phyloP scores from a whole-genome alignment of 2,113 vertebrate genomes.

The Centropristis striata region DNA sequence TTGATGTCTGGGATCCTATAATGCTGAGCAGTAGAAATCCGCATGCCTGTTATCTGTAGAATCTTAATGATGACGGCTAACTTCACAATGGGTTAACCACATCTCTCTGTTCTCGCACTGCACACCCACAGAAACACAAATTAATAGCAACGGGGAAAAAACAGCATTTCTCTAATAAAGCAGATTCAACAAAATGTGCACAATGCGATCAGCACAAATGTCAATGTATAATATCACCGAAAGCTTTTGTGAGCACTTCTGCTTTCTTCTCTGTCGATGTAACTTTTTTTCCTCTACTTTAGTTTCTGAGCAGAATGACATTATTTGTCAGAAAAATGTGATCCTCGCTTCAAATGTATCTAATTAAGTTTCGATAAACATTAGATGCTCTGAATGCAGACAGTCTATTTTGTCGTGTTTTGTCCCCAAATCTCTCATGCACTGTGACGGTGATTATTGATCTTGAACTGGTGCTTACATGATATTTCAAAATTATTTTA shows the following conservation, averaged over 20 bases:
- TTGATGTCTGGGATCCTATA: slow-evolving; percentile 84
- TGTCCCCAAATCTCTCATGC: slow-evolving; percentile 24
- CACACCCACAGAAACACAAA: slow-evolving; percentile 80
- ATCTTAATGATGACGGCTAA: slow-evolving; percentile 85
- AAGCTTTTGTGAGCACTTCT: slow-evolving; percentile 71
- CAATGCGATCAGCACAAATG: slow-evolving; percentile 83
- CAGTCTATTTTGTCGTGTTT: slow-evolving; percentile 35
- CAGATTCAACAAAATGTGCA: slow-evolving; percentile 81
- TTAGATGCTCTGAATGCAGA: slow-evolving; percentile 19
- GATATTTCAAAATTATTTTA: slow-evolving; percentile 53
- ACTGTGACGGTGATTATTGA: slow-evolving; percentile 29
- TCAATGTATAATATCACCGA: slow-evolving; percentile 76
- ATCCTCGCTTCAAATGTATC: slow-evolving; percentile 41
- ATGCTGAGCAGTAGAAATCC: slow-evolving; percentile 84
- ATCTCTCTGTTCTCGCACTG: slow-evolving; percentile 75
- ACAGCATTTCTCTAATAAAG: slow-evolving; percentile 77
- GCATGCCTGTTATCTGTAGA: slow-evolving; percentile 83
- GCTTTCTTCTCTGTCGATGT: slow-evolving; percentile 61
- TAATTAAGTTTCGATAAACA: slow-evolving; percentile 33
- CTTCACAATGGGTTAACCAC: slow-evolving; percentile 83
- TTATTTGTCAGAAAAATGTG: slow-evolving; percentile 40
- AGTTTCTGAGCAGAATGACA: slow-evolving; percentile 46
- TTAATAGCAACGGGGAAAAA: slow-evolving; percentile 73
- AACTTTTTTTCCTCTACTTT: slow-evolving; percentile 51
- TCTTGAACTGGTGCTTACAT: slow-evolving; percentile 28